Evolutionary conservation across 2,797 vertebrate genomes (phyloP).

Genomic region (Cygnus olor): DNA sequence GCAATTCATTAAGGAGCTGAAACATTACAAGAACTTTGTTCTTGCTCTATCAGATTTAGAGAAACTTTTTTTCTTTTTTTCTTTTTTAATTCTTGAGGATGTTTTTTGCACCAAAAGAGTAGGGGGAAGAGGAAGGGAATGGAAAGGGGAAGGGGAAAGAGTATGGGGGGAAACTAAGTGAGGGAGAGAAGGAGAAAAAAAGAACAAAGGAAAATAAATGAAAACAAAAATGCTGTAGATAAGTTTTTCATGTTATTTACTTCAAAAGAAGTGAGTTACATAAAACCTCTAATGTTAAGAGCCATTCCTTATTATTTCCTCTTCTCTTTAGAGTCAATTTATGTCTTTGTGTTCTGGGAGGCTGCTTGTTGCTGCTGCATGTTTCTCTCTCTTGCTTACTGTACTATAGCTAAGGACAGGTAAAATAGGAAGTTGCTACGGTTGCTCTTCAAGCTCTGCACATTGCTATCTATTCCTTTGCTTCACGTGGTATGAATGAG

Average conservation of each 20-base stretch:
- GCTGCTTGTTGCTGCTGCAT: not conserved
- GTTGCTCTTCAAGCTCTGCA: not conserved
- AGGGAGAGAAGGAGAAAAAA: not conserved
- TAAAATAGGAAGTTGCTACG: not conserved
- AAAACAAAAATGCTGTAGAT: not conserved
- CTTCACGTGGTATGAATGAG: not conserved
- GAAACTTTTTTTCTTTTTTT: not conserved
- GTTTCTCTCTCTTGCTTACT: not conserved
- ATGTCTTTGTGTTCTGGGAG: not conserved
- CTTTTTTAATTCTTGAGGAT: not conserved
- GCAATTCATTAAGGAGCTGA: not conserved
- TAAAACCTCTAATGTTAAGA: not conserved
- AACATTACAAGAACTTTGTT: not conserved
- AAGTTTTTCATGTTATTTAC: not conserved
- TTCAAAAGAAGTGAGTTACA: not conserved
- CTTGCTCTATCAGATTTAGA: not conserved
- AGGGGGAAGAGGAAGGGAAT: too few relatives aligned
- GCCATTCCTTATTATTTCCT: not conserved
- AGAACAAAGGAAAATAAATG: not conserved
- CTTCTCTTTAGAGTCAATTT: not conserved
- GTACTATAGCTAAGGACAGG: not conserved
- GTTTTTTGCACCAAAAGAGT: not conserved
- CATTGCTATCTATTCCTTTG: not conserved
- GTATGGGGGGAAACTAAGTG: too few relatives aligned
- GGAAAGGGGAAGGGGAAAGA: too few relatives aligned